Percentiles rank a stretch among this genome's conserved stretches.
phyloP scores from a whole-genome alignment of 2,113 vertebrate species.

The Propithecus coquereli region DNA sequence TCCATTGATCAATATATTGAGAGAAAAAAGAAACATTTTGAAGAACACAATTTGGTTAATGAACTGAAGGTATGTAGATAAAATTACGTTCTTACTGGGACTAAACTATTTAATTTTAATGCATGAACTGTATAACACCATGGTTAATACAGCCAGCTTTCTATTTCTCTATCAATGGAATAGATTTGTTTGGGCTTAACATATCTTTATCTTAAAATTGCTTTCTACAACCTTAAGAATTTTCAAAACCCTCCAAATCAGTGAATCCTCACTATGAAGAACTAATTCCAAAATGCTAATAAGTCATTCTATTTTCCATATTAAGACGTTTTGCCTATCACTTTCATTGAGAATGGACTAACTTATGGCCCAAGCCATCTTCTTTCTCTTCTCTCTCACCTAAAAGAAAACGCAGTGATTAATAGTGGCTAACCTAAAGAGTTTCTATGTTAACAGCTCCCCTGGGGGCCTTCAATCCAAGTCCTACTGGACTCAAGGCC shows the following conservation, averaged over 20 bases:
- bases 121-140: neutral
- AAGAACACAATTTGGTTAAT: slow-evolving; percentile 78
- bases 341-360: neutral
- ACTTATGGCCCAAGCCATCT: neutral
- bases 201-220: slow-evolving; percentile 29
- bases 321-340: neutral
- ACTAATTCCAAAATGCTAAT: neutral
- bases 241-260: neutral
- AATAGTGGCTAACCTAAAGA: neutral
- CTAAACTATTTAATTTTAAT: neutral
- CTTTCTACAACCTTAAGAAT: neutral
- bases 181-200: neutral
- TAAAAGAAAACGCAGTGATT: neutral
- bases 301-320: neutral
- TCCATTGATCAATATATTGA: slow-evolving; percentile 94
- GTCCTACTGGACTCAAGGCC: neutral
- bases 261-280: neutral
- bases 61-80: slow-evolving; percentile 87
- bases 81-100: neutral
- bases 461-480: neutral
- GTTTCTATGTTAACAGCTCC: neutral
- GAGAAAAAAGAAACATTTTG: slow-evolving; percentile 86
- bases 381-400: neutral
- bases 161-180: neutral
- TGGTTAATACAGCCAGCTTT: neutral